Evolutionary conservation across 1,140 invertebrate species (phyloP).

Genomic region (Drosophila hydei): DNA sequence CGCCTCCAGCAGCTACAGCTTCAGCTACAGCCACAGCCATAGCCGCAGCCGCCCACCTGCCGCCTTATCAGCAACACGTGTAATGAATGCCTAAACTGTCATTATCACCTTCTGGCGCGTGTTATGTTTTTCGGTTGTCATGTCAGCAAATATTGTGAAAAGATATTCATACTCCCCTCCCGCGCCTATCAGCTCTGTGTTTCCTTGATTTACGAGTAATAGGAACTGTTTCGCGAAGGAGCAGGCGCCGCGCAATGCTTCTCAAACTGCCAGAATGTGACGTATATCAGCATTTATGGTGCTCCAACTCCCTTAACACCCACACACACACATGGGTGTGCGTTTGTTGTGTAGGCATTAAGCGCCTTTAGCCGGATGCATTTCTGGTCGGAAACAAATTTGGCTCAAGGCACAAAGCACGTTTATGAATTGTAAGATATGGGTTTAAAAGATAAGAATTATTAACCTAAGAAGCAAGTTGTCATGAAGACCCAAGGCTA

Average conservation of each 20-base stretch:
- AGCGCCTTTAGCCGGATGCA: slow-evolving; percentile 17
- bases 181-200: not conserved
- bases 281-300: slow-evolving; percentile 77
- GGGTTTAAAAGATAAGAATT: not conserved
- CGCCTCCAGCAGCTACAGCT: not conserved
- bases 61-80: slow-evolving; percentile 80
- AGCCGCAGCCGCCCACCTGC: slow-evolving; percentile 29
- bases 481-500: too few species aligned
- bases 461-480: too few species aligned
- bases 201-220: slow-evolving; percentile 53
- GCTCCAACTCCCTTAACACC: slow-evolving; percentile 15
- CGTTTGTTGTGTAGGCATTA: slow-evolving; percentile 1
- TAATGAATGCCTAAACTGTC: slow-evolving; percentile 83
- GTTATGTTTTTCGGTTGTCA: slow-evolving; percentile 72
- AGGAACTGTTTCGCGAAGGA: slow-evolving; percentile 15
- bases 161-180: slow-evolving; percentile 48
- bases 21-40: too few species aligned
- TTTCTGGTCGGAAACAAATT: slow-evolving; percentile 1
- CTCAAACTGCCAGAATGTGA: slow-evolving; percentile 61
- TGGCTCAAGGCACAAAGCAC: not conserved
- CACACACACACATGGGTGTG: slow-evolving; percentile 1
- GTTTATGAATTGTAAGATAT: too few species aligned
- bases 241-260: slow-evolving; percentile 35
- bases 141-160: slow-evolving; percentile 80
- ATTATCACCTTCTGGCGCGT: slow-evolving; percentile 75